A percentile compares a stretch with the other conserved stretches of the same genome.
These are phyloP conservation scores for Argyra leucocephala DNA, from an alignment of 2,888 invertebrate species.

Conservation along the genomic window DNA sequence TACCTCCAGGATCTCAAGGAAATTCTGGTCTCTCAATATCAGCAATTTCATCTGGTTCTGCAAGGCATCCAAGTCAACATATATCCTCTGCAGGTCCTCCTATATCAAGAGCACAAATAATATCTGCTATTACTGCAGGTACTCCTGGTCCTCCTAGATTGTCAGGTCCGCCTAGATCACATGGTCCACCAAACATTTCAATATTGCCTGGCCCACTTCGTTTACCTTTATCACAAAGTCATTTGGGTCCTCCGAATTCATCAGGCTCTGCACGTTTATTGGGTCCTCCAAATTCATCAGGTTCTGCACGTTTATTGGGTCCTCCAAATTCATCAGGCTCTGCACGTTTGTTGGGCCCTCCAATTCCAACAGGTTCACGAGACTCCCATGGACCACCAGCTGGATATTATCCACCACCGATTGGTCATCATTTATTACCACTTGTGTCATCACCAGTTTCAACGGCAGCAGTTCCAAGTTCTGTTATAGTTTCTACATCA, in stretches of 20 bases:
- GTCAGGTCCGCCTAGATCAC: slow-evolving; percentile 31
- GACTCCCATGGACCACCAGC: slow-evolving; percentile 18
- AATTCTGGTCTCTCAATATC: slow-evolving; percentile 16
- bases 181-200: slow-evolving; percentile 26
- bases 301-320: slow-evolving; percentile 22
- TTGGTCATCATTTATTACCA: slow-evolving; percentile 17
- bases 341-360: slow-evolving; percentile 22
- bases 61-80: not conserved
- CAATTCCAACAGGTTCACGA: slow-evolving; percentile 19
- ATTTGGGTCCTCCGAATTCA: slow-evolving; percentile 12
- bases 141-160: slow-evolving; percentile 22
- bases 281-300: slow-evolving; percentile 16
- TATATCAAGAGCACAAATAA: slow-evolving; percentile 29
- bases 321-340: slow-evolving; percentile 16
- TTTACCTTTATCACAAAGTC: not conserved
- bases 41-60: slow-evolving; percentile 17
- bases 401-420: slow-evolving; percentile 18
- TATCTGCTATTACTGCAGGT: slow-evolving; percentile 24
- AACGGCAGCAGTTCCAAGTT: slow-evolving; percentile 29
- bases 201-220: not conserved
- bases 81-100: slow-evolving; percentile 26
- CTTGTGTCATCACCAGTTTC: slow-evolving; percentile 26
- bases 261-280: slow-evolving; percentile 22
- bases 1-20: not conserved
- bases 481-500: slow-evolving; percentile 27